Percentiles rank a stretch among this genome's conserved stretches.
phyloP scores from a whole-genome alignment of 2,888 invertebrate species.

The Noctua fimbriata region DNA sequence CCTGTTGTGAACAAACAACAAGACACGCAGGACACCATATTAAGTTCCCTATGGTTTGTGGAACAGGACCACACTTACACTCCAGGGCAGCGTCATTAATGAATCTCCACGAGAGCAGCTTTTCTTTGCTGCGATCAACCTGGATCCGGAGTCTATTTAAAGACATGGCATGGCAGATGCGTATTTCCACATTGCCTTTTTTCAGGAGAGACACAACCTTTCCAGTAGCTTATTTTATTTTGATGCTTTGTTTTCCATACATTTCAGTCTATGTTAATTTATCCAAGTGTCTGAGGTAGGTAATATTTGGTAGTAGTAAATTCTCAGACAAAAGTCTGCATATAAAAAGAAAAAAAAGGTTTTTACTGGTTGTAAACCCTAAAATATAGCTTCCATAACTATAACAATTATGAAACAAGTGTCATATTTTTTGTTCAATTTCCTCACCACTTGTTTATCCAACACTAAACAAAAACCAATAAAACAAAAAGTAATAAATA shows the following conservation, averaged over 20 bases:
- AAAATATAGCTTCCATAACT: background rate
- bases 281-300: background rate
- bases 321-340: background rate
- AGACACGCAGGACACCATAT: no score
- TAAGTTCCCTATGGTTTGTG: no score
- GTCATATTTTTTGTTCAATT: background rate
- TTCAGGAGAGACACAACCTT: background rate
- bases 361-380: background rate
- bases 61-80: no score
- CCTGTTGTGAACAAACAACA: no score
- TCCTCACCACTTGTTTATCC: background rate
- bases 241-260: background rate
- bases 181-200: background rate
- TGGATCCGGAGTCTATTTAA: no score
- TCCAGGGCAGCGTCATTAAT: no score
- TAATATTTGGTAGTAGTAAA: background rate
- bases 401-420: background rate
- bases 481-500: slow-evolving; percentile 12
- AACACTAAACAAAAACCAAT: slow-evolving; percentile 2
- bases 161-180: background rate
- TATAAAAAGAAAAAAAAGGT: background rate
- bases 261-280: background rate
- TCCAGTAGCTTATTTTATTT: background rate
- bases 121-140: no score
- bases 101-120: no score